Base-by-base conservation (phyloP, 2,888 invertebrate species). In the Hypsopygia costalis region DNA sequence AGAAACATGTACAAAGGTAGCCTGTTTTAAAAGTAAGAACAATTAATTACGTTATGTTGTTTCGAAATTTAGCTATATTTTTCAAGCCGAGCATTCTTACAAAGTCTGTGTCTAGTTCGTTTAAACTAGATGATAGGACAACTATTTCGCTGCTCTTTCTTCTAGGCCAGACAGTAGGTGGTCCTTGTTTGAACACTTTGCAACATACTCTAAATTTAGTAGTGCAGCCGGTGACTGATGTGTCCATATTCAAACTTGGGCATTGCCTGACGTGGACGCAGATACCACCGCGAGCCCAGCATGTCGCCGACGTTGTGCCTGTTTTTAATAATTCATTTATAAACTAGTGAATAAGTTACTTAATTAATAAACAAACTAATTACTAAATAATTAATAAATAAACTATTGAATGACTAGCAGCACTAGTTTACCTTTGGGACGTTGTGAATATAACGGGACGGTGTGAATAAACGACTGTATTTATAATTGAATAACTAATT, bases 231-330 rank as follows among this genome's bases (percentile, higher is more conserved):
- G 69, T 25, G 3, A 77, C 58, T 1, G 43, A 42, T 0, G 57
- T 9, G 10, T 78, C 79, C 35, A 75, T 65, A 0, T 39, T 40
- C 31, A 66, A 35, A 0, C 41, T 34, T 0, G 51, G 58, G 40
- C 77, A 77, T 7, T 58, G 29, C n/a, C 52, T 51, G 12, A 75
- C 43, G 8, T 62, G 52, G 3, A 74, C 50, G 42, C 77, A 81
- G 1, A 67, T 34, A 0, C 79, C 81, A 0, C 77, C 77, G 0
- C 77, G 70, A 0, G 66, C 71, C 80, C 79, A 79, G 49, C 80
- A 81, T 1, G 79, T 75, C 1, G 67, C 31, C 1, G 3, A n/a
- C 5, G 57, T 25, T 0, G 62, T 47, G 1, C 76, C 76, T 78
- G 54, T 36, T 34, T n/a, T n/a, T n/a, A n/a, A n/a, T n/a, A n/a